Evolutionary conservation across 1,140 invertebrate genomes (phyloP).

Genomic region (Aleiodes sp.): DNA sequence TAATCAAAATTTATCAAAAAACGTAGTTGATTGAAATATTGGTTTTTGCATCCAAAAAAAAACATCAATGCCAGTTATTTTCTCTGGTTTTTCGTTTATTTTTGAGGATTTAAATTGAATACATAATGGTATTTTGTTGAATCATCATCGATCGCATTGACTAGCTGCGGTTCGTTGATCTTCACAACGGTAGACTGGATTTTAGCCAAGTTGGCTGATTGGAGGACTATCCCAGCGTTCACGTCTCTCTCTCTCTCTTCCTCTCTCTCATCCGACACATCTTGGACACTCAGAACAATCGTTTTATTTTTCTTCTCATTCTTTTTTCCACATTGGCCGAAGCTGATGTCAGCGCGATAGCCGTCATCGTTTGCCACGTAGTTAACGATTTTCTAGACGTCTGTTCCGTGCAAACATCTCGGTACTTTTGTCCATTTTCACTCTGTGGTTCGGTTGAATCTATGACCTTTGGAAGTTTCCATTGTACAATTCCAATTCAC

Average conservation of each 20-base stretch:
- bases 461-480: too few species aligned
- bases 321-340: not conserved
- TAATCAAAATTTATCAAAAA: too few species aligned
- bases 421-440: not conserved
- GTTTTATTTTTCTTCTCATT: constrained; percentile 25
- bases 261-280: constrained; percentile 23
- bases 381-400: constrained; percentile 30
- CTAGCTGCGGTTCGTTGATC: not conserved
- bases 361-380: constrained; percentile 27
- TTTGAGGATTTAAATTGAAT: too few species aligned
- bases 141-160: constrained; percentile 13
- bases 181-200: constrained; percentile 26
- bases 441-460: too few species aligned
- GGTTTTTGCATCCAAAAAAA: too few species aligned
- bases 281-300: constrained; percentile 33
- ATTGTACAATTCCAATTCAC: too few species aligned
- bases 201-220: constrained; percentile 38
- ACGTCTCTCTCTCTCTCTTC: too few species aligned
- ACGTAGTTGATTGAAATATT: too few species aligned
- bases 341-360: constrained; percentile 36
- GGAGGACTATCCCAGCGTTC: constrained; percentile 26
- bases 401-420: not conserved
- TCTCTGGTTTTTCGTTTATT: too few species aligned
- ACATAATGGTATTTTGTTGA: not conserved
- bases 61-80: too few species aligned